Evolutionary conservation across 2,888 invertebrate species (phyloP).

Genomic region (Cerastis rubricosa): DNA sequence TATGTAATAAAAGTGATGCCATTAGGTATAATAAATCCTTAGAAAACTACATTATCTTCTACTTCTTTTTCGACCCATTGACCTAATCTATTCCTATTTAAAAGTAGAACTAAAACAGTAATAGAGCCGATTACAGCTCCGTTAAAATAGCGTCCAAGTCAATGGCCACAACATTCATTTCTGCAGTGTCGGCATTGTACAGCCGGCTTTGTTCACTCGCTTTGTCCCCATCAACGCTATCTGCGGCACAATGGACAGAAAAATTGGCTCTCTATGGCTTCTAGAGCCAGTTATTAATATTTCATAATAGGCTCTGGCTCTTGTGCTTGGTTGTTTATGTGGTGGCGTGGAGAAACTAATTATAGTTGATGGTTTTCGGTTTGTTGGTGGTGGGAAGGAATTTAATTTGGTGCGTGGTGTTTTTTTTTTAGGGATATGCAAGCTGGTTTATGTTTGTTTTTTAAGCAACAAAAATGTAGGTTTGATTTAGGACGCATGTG

Average conservation of each 20-base stretch:
- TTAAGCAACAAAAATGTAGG: not conserved
- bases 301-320: conserved; percentile 79
- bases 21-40: not conserved
- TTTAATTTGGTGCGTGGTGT: conserved; percentile 26
- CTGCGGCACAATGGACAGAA: conserved; percentile 82
- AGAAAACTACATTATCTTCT: not conserved
- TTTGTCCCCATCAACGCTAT: conserved; percentile 81
- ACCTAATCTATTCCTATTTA: conserved; percentile 4
- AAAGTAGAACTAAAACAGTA: conserved; percentile 50
- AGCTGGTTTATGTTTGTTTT: not conserved
- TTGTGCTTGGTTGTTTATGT: conserved; percentile 53
- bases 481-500: not conserved
- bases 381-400: not conserved
- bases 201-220: conserved; percentile 64
- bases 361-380: conserved; percentile 49
- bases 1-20: not conserved
- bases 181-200: conserved; percentile 70
- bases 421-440: not conserved
- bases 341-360: conserved; percentile 62
- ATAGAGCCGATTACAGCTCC: conserved; percentile 58
- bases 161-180: conserved; percentile 62
- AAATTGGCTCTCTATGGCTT: conserved; percentile 86
- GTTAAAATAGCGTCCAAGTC: conserved; percentile 61
- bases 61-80: not conserved
- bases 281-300: conserved; percentile 82